Percentiles rank a stretch among this genome's conserved stretches.
Evolutionary conservation across 2,113 vertebrate species (phyloP).

Genomic region (Salvator merianae): DNA sequence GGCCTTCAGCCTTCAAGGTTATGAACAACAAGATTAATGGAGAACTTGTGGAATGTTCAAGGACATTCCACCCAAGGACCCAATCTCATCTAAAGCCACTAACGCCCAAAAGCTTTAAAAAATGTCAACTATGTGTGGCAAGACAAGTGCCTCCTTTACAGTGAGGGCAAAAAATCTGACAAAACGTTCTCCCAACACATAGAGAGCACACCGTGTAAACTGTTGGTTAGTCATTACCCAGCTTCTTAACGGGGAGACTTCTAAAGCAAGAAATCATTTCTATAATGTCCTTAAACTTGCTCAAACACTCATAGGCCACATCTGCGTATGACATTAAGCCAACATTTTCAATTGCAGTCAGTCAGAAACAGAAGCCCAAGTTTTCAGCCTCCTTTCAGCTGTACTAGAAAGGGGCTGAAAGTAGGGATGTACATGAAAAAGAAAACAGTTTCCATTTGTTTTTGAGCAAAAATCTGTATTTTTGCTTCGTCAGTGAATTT

Average conservation of each 20-base stretch:
- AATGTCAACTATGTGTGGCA: constrained; percentile 16
- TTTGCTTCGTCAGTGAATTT: no score
- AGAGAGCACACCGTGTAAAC: constrained; percentile 28
- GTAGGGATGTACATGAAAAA: no score
- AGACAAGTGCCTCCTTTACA: constrained; percentile 15
- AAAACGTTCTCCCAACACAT: neutral
- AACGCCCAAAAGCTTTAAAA: neutral
- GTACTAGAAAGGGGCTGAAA: neutral
- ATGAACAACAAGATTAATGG: neutral
- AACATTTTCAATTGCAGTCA: neutral
- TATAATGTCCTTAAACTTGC: neutral
- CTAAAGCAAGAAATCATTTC: neutral
- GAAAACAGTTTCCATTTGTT: no score
- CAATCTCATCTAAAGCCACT: constrained; percentile 7
- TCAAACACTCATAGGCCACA: neutral
- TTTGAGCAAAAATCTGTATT: no score
- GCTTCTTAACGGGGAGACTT: neutral
- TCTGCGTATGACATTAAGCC: neutral
- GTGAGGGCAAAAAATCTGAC: constrained; percentile 10
- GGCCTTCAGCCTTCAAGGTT: constrained; percentile 14
- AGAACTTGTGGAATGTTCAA: constrained; percentile 22
- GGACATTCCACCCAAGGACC: constrained; percentile 28
- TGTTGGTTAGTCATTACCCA: neutral
- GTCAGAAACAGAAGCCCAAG: neutral
- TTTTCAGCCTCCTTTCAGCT: neutral